Evolutionary conservation across 2,888 invertebrate genomes (phyloP), one percentile per base, ranked within the genome.

Genomic region (Drosophila stalkeri): DNA sequence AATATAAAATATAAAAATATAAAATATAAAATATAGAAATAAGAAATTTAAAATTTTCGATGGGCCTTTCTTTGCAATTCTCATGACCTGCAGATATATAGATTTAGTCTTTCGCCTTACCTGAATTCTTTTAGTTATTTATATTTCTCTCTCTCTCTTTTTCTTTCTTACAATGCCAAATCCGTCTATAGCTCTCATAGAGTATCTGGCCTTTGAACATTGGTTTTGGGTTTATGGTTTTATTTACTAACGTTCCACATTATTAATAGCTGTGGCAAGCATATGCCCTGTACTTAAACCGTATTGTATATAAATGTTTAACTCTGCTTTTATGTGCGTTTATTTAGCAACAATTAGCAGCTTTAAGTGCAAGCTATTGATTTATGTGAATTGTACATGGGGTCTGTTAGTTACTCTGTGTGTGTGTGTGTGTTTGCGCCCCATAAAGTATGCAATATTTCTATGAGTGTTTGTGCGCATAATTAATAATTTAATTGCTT

Each of bases 401-500:
- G 39, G 18, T 59, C 27, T 49, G 0, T n/a, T 33, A 18, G 46
- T 64, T 16, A 6, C 4, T 31, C 11, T 47, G 43, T 39, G 43
- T 51, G 33, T 20, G 16, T 16, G 56, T 55, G 56, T 54, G 16
- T 47, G 18, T 55, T 51, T 64, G 27, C 43, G 14, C 41, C 35
- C 64, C 47, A 64, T 71, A 23, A 71, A 54, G 72, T 71, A 23
- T 52, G 60, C 63, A 57, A 56, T 49, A 47, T 41, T 57, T 67
- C 20, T 71, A 41, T 64, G n/a, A 31, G 31, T 52, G 64, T 41
- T 27, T 67, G 63, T 54, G 80, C 71, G 59, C 73, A 84, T 90
- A 91, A 91, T 91, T 91, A 91, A 91, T 91, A 90, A 91, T 87
- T 91, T 91, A 91, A 91, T 91, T 91, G 91, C 87, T 89, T 83